A percentile compares a stretch with the other conserved stretches of the same genome.
These are phyloP conservation scores for Pardosa pseudoannulata DNA, from an alignment of 2,888 invertebrate genomes.

Conservation along the genomic window DNA sequence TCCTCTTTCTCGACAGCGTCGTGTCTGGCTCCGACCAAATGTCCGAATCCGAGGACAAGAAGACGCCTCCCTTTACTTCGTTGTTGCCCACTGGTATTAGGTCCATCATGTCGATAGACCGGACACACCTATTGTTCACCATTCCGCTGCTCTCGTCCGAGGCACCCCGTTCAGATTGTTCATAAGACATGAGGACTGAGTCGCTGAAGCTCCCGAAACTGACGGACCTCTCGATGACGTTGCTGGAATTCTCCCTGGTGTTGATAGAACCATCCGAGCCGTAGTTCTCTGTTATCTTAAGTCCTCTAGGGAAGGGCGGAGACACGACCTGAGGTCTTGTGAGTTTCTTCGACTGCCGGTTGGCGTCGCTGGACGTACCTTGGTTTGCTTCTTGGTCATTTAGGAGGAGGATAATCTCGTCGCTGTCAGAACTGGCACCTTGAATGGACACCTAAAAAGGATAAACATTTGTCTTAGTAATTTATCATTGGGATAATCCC, in stretches of 20 bases:
- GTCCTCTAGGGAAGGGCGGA: constrained; percentile 42
- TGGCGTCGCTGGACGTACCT: constrained; percentile 29
- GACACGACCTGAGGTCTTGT: constrained; percentile 32
- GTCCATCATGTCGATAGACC: constrained; percentile 70
- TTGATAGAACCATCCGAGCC: constrained; percentile 50
- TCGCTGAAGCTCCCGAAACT: constrained; percentile 69
- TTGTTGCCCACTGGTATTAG: constrained; percentile 48
- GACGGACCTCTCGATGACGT: constrained; percentile 49
- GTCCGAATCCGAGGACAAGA: constrained; percentile 63
- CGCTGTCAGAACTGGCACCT: constrained; percentile 67
- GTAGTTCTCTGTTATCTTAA: constrained; percentile 61
- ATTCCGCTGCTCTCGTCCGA: constrained; percentile 59
- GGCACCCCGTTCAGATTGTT: constrained; percentile 60
- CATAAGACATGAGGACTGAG: constrained; percentile 67
- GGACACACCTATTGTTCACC: constrained; percentile 57
- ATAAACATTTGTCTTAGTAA: too few relatives aligned
- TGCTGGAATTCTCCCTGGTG: constrained; percentile 51
- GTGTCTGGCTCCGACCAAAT: constrained; percentile 71
- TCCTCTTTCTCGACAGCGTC: constrained; percentile 47
- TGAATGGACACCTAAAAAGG: constrained; percentile 51
- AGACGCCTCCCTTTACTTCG: constrained; percentile 22
- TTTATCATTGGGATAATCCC: background rate
- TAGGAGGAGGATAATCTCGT: constrained; percentile 56
- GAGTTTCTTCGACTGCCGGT: constrained; percentile 8
- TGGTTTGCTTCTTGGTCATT: constrained; percentile 53